These are phyloP conservation scores for Proterorhinus semilunaris DNA, from an alignment of 2,113 vertebrate species.

Conservation along the genomic window DNA sequence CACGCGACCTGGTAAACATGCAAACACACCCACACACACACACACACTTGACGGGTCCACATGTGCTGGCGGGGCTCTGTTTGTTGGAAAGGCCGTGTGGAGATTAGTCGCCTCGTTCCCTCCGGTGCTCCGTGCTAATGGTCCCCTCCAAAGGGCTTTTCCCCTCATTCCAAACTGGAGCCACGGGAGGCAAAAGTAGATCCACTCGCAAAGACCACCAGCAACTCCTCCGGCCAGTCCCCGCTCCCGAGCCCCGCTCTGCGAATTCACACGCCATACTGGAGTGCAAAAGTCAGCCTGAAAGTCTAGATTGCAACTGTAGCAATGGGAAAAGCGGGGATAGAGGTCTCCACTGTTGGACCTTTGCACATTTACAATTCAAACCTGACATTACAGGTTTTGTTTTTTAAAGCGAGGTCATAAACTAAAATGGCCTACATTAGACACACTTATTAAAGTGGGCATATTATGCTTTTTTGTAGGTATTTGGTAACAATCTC, in stretches of 20 bases:
- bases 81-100: conserved; percentile 43
- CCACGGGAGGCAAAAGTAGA: conserved; percentile 4
- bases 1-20: background rate
- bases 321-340: no score
- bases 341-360: no score
- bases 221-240: background rate
- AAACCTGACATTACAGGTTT: background rate
- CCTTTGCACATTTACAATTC: background rate
- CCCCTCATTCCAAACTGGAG: conserved; percentile 27
- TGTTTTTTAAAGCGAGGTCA: no score
- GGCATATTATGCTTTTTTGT: no score
- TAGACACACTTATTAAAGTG: no score
- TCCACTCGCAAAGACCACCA: conserved; percentile 21
- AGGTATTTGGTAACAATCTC: no score
- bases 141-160: conserved; percentile 28
- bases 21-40: conserved; percentile 36
- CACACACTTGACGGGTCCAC: conserved; percentile 19
- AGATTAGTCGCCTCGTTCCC: conserved; percentile 61
- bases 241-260: no score
- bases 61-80: conserved; percentile 36
- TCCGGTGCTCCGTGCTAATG: conserved; percentile 36
- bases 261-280: background rate
- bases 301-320: no score
- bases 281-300: no score
- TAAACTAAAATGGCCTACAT: no score